Base-by-base conservation (phyloP, 2,888 invertebrate genomes). In the Drosophila neutralis region DNA sequence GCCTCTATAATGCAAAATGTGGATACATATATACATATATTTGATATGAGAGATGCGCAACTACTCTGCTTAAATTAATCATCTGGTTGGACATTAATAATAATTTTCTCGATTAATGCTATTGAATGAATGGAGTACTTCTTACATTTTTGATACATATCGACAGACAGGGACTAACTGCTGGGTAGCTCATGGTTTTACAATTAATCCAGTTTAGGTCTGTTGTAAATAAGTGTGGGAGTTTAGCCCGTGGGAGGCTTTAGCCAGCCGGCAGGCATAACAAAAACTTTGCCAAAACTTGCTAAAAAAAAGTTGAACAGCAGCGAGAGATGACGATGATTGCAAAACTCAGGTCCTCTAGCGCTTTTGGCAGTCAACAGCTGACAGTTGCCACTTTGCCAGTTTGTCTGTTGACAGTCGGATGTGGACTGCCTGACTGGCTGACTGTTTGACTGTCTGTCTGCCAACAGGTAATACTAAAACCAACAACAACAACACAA, bases 271-370 rank as follows among this genome's bases (percentile, higher is more conserved):
- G 61, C 69, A 85, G 83, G 81, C 79, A 82, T 78, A 74, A 79
- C 80, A 79, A 73, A 78, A 86, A 86, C 90, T 78, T 86, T 67
- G 80, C 83, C 88, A 70, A 86, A 84, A 84, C 68, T 73, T 84
- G 69, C 67, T 66, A 27, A 31, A 69, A 87, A 69, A 84, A 84
- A 89, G 73, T 89, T 84, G 66, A 72, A 73, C 69, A 76, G 51
- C 68, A 38, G 21, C 15, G 13, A n/a, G 52, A 48, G 75, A 67
- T 54, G 78, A 67, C 60, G 75, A 86, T 88, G 82, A 84, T 82
- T 82, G 74, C 73, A 54, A 74, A 85, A 87, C 83, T 84, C 83
- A 53, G 67, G 58, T 54, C 42, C 36, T 48, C 56, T 15, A 33
- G 36, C 45, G 45, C 68, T 68, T 42, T 51, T 69, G 69, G 68